Percentiles rank a stretch among this genome's conserved stretches.
Conservation (phyloP, 2,113 vertebrate species). For the Lepisosteus oculatus region DNA sequence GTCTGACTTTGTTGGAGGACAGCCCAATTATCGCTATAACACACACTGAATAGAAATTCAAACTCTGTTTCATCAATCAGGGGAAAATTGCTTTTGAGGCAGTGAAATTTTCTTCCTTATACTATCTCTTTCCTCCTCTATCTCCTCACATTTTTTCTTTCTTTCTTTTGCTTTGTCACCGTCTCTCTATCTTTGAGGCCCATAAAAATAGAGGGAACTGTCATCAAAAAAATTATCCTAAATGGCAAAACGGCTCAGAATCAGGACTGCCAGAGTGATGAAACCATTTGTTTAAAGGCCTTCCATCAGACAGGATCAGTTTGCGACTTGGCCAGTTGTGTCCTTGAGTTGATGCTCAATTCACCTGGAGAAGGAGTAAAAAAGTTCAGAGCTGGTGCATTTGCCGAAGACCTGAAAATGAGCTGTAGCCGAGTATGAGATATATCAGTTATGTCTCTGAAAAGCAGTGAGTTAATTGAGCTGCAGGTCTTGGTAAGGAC, state of each 20-base stretch:
- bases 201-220: slow-evolving; percentile 37
- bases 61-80: slow-evolving; percentile 5
- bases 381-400: not conserved
- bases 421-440: no score
- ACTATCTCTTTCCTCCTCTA: not conserved
- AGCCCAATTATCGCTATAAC: slow-evolving; percentile 8
- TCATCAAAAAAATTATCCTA: slow-evolving; percentile 29
- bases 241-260: slow-evolving; percentile 21
- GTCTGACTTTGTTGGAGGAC: not conserved
- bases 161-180: not conserved
- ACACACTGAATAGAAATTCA: not conserved
- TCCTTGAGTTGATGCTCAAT: no score
- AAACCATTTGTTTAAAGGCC: slow-evolving; percentile 25
- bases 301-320: slow-evolving; percentile 20
- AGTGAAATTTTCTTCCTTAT: no score
- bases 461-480: no score
- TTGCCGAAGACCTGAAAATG: not conserved
- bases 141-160: not conserved
- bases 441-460: no score
- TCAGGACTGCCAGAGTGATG: slow-evolving; percentile 27
- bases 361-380: no score
- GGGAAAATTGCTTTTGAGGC: not conserved
- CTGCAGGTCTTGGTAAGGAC: no score
- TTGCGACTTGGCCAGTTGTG: not conserved
- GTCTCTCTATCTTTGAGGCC: slow-evolving; percentile 9